phyloP scores from a whole-genome alignment of 2,797 vertebrate species.

The Discoglossus pictus region DNA sequence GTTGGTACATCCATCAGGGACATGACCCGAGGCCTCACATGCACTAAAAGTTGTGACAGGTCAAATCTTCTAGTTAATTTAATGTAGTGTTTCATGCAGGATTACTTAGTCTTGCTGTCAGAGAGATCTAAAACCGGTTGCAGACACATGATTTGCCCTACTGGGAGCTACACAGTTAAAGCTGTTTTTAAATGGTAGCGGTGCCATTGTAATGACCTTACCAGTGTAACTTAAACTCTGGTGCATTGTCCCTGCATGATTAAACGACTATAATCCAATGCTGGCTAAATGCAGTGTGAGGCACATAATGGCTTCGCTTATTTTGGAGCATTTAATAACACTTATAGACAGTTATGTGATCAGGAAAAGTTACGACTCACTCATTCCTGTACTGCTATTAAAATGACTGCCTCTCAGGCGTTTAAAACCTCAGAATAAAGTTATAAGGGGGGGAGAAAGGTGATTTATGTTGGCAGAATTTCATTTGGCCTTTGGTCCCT shows the following conservation, averaged over 20 bases:
- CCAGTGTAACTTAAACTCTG: conserved; percentile 75
- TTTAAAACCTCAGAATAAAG: conserved; percentile 89
- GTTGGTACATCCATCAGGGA: no score
- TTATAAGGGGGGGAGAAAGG: conserved; percentile 67
- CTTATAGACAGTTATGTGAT: conserved; percentile 85
- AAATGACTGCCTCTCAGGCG: conserved; percentile 85
- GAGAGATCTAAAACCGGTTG: no score
- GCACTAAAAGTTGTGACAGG: no score
- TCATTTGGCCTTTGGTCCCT: conserved; percentile 90
- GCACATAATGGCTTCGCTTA: conserved; percentile 83
- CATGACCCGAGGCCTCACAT: no score
- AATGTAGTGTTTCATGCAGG: no score
- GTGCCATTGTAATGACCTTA: conserved; percentile 75
- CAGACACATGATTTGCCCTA: no score
- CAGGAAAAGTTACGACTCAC: conserved; percentile 82
- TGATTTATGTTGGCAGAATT: conserved; percentile 93
- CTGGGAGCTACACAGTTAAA: conserved; percentile 7
- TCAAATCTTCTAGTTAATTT: no score
- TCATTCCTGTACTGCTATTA: conserved; percentile 83
- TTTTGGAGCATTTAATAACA: conserved; percentile 80
- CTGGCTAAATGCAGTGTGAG: conserved; percentile 80
- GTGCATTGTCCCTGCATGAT: conserved; percentile 75
- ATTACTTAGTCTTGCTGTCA: no score
- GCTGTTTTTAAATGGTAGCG: conserved; percentile 5
- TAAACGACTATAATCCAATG: conserved; percentile 78